These are phyloP conservation scores for Euplexia lucipara DNA, from an alignment of 2,888 invertebrate genomes.

Conservation along the genomic window DNA sequence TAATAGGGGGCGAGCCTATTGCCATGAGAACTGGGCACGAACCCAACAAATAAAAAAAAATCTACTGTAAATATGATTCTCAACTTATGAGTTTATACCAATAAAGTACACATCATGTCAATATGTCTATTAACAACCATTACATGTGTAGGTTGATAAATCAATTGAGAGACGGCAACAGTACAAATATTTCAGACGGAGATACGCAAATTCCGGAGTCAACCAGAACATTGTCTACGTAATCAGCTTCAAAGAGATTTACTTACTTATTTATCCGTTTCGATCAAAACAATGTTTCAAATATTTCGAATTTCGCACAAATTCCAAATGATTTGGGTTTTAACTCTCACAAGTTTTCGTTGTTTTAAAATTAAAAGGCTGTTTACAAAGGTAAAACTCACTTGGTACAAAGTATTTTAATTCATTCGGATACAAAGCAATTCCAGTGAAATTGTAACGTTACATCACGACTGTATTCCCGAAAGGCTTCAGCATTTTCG, in stretches of 20 bases:
- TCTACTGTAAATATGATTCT: too few relatives aligned
- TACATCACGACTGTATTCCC: background rate
- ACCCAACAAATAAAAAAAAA: too few relatives aligned
- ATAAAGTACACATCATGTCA: too few relatives aligned
- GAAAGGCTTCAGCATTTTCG: background rate
- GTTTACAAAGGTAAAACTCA: slow-evolving; percentile 1
- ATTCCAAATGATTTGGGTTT: slow-evolving; percentile 18
- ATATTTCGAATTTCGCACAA: slow-evolving; percentile 37
- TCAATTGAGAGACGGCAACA: background rate
- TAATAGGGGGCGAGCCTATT: too few relatives aligned
- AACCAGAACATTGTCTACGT: slow-evolving; percentile 24
- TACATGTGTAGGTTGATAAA: too few relatives aligned
- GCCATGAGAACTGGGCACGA: too few relatives aligned
- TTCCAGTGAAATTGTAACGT: background rate
- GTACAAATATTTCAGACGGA: background rate
- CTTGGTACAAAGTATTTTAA: background rate
- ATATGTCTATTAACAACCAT: too few relatives aligned
- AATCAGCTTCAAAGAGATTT: slow-evolving; percentile 20
- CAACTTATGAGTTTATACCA: background rate
- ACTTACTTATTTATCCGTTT: slow-evolving; percentile 18
- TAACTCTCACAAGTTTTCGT: slow-evolving; percentile 9
- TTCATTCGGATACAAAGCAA: background rate
- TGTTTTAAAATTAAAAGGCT: slow-evolving; percentile 36
- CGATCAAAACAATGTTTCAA: slow-evolving; percentile 50
- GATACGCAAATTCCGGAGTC: slow-evolving; percentile 12